These are phyloP conservation scores for Chamaetylas fuelleborni DNA, from an alignment of 2,113 vertebrate species.

Conservation along the genomic window DNA sequence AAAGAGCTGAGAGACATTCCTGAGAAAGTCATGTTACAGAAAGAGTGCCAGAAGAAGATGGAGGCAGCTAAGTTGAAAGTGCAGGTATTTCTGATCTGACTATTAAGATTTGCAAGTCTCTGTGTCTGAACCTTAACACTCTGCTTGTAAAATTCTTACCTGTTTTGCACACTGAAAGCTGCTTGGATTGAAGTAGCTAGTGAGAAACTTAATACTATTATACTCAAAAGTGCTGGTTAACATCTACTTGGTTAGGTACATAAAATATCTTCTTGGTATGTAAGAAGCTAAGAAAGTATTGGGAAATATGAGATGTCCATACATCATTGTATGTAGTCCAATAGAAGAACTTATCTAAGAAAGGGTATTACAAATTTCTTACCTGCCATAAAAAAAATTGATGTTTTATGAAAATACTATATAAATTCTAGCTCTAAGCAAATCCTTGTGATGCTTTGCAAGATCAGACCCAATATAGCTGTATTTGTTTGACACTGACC, in stretches of 20 bases:
- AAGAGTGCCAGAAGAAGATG: slow-evolving; percentile 76
- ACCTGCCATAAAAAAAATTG: neutral
- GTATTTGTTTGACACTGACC: neutral
- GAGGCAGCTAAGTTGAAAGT: slow-evolving; percentile 77
- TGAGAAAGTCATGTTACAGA: slow-evolving; percentile 74
- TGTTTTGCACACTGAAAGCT: neutral
- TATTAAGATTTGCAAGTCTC: neutral
- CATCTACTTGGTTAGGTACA: neutral
- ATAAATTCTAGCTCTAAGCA: neutral
- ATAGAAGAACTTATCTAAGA: neutral
- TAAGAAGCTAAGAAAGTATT: neutral
- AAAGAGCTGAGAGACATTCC: slow-evolving; percentile 72
- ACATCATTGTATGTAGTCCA: neutral
- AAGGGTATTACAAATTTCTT: neutral
- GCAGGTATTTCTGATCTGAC: slow-evolving; percentile 69
- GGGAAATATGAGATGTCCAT: neutral
- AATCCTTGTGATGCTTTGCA: neutral
- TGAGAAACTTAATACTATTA: neutral
- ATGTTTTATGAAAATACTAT: neutral
- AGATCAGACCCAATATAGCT: neutral
- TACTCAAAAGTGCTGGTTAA: neutral
- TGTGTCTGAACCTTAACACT: neutral
- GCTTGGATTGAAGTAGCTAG: neutral
- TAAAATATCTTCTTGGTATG: neutral
- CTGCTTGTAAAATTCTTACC: neutral